Percentiles rank a stretch among this genome's conserved stretches.
These are phyloP conservation scores for Gasteruption jaculator DNA, from an alignment of 2,888 invertebrate genomes.

Conservation along the genomic window DNA sequence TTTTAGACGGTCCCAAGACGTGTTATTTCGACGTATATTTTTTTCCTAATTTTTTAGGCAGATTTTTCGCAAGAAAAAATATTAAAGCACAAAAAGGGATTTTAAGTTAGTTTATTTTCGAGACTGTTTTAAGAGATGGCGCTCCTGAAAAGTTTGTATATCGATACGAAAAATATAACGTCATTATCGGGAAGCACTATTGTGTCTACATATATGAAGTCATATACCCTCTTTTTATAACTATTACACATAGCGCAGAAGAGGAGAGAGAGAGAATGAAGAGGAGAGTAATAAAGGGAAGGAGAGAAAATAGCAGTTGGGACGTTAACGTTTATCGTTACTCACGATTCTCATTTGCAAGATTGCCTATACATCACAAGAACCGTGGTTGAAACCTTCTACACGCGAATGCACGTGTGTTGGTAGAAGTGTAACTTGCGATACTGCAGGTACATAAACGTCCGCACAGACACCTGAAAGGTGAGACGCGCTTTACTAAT, in stretches of 20 bases:
- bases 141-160: no score
- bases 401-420: constrained; percentile 25
- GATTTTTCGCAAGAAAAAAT: constrained; percentile 4
- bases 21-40: no score
- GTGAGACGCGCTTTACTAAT: no score
- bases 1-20: neutral
- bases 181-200: neutral
- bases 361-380: constrained; percentile 48
- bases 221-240: constrained; percentile 23
- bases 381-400: constrained; percentile 30
- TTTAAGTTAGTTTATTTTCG: no score
- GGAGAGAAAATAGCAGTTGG: constrained; percentile 27
- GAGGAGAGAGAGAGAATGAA: constrained; percentile 12
- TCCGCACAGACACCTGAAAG: no score
- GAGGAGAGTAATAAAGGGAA: constrained; percentile 24
- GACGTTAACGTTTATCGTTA: constrained; percentile 47
- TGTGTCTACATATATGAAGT: constrained; percentile 21
- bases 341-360: constrained; percentile 50
- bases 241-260: constrained; percentile 15
- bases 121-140: no score
- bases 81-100: constrained; percentile 1
- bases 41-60: constrained; percentile 10
- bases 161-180: constrained; percentile 2
- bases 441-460: no score
- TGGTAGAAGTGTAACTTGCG: constrained; percentile 15